A percentile compares a stretch with the other conserved stretches of the same genome.
phyloP scores from a whole-genome alignment of 2,113 vertebrate genomes.

The Aegithalos caudatus region DNA sequence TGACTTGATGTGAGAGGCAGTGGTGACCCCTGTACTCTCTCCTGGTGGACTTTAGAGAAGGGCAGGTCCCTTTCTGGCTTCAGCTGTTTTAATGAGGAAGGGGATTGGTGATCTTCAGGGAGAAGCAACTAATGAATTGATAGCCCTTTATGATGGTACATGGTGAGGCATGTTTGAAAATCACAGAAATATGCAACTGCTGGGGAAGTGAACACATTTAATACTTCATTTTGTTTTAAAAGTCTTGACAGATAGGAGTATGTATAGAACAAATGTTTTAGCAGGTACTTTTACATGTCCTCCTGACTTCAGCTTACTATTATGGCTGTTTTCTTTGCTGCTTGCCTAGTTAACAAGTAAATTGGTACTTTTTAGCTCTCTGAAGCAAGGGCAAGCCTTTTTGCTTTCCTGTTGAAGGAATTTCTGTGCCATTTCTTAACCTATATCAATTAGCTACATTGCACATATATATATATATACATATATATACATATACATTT shows the following conservation, averaged over 20 bases:
- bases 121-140: neutral
- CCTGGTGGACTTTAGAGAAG: neutral
- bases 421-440: neutral
- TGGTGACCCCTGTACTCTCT: neutral
- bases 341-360: neutral
- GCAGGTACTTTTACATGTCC: neutral
- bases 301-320: neutral
- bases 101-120: neutral
- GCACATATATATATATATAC: neutral
- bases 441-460: neutral
- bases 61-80: neutral
- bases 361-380: neutral
- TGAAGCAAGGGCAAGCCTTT: neutral
- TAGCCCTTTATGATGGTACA: neutral
- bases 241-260: neutral
- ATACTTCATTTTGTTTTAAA: neutral
- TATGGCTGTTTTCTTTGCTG: neutral
- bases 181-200: neutral
- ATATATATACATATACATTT: neutral
- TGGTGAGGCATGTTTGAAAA: neutral
- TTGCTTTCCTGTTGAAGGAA: neutral
- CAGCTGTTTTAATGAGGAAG: neutral
- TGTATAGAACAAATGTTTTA: neutral
- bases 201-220: neutral
- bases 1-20: rapidly evolving